These are phyloP conservation scores for Cyrtodaria siliqua DNA, from an alignment of 2,888 invertebrate genomes.

Conservation along the genomic window DNA sequence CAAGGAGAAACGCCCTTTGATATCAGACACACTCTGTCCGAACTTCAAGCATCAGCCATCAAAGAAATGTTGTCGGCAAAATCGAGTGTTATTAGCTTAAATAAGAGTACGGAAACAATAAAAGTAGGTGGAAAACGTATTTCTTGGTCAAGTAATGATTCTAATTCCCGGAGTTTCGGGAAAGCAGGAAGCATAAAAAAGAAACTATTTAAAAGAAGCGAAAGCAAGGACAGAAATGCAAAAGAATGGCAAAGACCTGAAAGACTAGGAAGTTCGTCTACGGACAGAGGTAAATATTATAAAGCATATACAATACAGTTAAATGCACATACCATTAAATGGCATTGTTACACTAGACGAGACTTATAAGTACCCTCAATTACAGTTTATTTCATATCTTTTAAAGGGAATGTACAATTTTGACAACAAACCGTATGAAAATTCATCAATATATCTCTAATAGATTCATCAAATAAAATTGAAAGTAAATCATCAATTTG, in stretches of 20 bases:
- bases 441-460: too few species aligned
- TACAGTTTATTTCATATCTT: too few species aligned
- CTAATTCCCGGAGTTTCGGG: constrained; percentile 61
- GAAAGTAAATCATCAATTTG: too few species aligned
- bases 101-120: constrained; percentile 36
- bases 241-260: constrained; percentile 46
- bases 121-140: constrained; percentile 52
- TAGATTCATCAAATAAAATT: too few species aligned
- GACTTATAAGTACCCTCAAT: too few species aligned
- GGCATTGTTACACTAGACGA: too few species aligned
- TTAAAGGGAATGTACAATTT: too few species aligned
- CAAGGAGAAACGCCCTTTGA: constrained; percentile 87
- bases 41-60: constrained; percentile 87
- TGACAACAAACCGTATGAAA: too few species aligned
- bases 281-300: constrained; percentile 46
- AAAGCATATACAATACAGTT: too few species aligned
- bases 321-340: too few species aligned
- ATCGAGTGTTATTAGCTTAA: constrained; percentile 54
- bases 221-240: constrained; percentile 41
- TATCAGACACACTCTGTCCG: constrained; percentile 87
- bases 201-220: constrained; percentile 55
- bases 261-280: constrained; percentile 40
- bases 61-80: constrained; percentile 81
- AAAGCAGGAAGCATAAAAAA: constrained; percentile 60
- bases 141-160: constrained; percentile 56